Evolutionary conservation across 2,113 vertebrate species (phyloP).

Genomic region (Labrus mixtus): DNA sequence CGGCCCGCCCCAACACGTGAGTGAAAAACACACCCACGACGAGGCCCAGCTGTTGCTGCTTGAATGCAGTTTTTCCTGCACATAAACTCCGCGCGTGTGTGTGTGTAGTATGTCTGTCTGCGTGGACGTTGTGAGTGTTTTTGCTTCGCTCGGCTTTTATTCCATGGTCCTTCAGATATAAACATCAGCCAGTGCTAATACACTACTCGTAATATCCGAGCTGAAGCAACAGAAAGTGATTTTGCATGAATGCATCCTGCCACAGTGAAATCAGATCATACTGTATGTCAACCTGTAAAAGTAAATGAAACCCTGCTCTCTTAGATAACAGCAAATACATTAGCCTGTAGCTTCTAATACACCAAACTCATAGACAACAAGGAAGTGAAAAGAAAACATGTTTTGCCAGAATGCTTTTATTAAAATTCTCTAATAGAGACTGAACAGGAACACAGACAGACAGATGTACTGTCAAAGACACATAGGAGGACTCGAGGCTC

Average conservation of each 20-base stretch:
- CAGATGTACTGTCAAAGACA: neutral
- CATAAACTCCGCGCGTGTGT: neutral
- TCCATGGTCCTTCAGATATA: neutral
- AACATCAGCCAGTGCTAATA: slow-evolving; percentile 10
- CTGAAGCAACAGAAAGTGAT: neutral
- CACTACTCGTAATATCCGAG: slow-evolving; percentile 18
- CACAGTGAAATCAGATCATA: neutral
- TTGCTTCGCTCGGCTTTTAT: neutral
- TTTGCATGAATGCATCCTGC: slow-evolving; percentile 12
- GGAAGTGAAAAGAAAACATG: neutral
- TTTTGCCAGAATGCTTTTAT: neutral
- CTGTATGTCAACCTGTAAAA: neutral
- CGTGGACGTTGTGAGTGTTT: neutral
- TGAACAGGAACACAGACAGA: neutral
- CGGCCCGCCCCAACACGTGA: slow-evolving; percentile 57
- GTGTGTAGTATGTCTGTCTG: neutral
- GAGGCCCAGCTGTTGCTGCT: slow-evolving; percentile 46
- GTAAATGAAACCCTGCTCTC: neutral
- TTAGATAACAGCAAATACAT: neutral
- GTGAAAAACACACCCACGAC: slow-evolving; percentile 18
- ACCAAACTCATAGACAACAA: neutral
- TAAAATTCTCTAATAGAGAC: neutral
- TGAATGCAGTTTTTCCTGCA: neutral
- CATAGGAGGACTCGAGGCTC: neutral
- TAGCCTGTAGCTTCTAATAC: neutral